Evolutionary conservation across 2,888 invertebrate genomes (phyloP).

Genomic region (Tromatobia lineatoria): DNA sequence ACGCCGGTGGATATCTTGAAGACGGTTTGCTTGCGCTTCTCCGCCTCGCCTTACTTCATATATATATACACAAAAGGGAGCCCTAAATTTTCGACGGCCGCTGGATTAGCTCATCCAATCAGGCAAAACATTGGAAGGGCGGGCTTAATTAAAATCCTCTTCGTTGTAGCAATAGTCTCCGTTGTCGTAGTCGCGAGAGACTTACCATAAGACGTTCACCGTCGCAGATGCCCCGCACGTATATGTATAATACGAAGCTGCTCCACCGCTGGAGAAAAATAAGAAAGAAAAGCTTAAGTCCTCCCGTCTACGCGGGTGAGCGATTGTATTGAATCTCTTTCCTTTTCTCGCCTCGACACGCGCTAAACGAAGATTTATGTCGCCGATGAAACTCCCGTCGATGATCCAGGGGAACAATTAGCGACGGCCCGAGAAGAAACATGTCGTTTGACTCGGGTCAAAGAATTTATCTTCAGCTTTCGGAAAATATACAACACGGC

Average conservation of each 20-base stretch:
- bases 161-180: conserved; percentile 74
- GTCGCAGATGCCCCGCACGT: conserved; percentile 42
- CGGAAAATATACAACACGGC: neutral
- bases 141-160: conserved; percentile 85
- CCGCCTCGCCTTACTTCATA: conserved; percentile 60
- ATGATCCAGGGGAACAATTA: conserved; percentile 67
- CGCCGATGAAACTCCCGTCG: conserved; percentile 61
- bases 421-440: conserved; percentile 30
- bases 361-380: conserved; percentile 66
- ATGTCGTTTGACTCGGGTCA: conserved; percentile 32
- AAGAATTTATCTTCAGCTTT: conserved; percentile 67
- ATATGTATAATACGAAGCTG: conserved; percentile 19
- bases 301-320: conserved; percentile 66
- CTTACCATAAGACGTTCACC: conserved; percentile 78
- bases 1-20: conserved; percentile 24
- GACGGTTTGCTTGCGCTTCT: neutral
- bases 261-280: conserved; percentile 23
- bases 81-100: conserved; percentile 80
- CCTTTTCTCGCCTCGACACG: conserved; percentile 52
- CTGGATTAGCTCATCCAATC: conserved; percentile 83
- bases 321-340: conserved; percentile 68
- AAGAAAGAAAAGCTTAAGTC: conserved; percentile 62
- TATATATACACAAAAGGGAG: conserved; percentile 19
- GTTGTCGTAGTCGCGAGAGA: conserved; percentile 73
- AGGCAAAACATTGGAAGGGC: conserved; percentile 84